Evolutionary conservation across 2,888 invertebrate genomes (phyloP).

Genomic region (Pristionchus entomophagus): DNA sequence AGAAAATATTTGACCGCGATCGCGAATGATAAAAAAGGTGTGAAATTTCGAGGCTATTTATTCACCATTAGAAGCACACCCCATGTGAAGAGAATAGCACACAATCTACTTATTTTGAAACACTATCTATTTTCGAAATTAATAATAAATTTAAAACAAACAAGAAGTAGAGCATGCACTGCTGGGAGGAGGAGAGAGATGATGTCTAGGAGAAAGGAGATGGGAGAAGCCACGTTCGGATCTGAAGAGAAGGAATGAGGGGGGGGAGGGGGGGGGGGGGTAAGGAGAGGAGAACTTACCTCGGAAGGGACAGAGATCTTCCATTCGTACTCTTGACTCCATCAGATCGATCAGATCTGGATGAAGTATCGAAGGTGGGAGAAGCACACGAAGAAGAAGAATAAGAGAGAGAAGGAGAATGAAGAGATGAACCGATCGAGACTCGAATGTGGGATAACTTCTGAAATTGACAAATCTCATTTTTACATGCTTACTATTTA

Average conservation of each 20-base stretch:
- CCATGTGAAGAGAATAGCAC: neutral
- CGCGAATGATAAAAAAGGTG: slow-evolving; percentile 23
- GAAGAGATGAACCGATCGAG: slow-evolving; percentile 17
- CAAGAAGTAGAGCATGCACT: slow-evolving; percentile 20
- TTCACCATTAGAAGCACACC: neutral
- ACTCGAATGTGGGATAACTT: slow-evolving; percentile 28
- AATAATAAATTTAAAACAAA: neutral
- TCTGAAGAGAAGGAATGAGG: neutral
- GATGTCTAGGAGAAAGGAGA: neutral
- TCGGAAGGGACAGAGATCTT: neutral
- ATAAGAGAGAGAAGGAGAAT: slow-evolving; percentile 30
- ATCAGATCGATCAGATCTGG: neutral
- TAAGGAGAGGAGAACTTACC: neutral
- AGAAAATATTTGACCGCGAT: slow-evolving; percentile 11
- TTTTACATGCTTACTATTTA: no score
- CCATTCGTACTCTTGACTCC: neutral
- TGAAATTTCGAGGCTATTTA: slow-evolving; percentile 1
- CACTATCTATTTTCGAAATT: no score
- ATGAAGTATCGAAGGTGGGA: slow-evolving; percentile 19
- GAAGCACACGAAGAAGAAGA: slow-evolving; percentile 10
- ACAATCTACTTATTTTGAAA: neutral
- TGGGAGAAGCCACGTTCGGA: neutral
- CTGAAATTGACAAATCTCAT: no score
- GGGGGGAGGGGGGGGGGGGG: no score
- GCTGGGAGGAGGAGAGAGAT: slow-evolving; percentile 6